These are phyloP conservation scores for Antechinus stuartii DNA, from an alignment of 2,113 vertebrate species.

Conservation along the genomic window DNA sequence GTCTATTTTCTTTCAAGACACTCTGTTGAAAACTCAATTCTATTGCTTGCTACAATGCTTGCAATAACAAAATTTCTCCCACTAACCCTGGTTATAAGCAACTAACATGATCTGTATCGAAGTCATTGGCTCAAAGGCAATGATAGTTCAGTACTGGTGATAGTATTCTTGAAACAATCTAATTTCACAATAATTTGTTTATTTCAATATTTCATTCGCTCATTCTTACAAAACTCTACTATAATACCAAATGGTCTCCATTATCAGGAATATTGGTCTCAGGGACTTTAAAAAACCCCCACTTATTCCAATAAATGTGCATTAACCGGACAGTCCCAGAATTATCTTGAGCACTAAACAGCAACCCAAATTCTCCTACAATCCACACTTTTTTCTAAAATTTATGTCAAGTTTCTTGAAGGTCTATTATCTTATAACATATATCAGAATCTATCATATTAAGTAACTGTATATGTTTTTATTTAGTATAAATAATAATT, in stretches of 20 bases:
- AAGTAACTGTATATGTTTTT: neutral
- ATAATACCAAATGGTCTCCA: neutral
- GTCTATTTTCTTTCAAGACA: neutral
- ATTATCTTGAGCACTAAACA: neutral
- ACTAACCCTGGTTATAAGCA: neutral
- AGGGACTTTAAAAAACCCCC: neutral
- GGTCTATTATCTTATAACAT: neutral
- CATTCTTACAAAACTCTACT: neutral
- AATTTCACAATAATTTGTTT: neutral
- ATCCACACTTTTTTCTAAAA: neutral
- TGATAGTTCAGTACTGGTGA: neutral
- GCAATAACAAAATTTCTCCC: neutral
- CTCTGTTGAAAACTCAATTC: conserved; percentile 13
- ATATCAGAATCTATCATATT: neutral
- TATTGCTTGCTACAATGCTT: neutral
- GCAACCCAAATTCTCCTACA: neutral
- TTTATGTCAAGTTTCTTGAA: neutral
- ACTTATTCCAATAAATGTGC: neutral
- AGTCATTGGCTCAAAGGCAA: neutral
- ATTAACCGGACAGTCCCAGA: neutral
- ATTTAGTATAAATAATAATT: neutral
- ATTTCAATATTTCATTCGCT: neutral
- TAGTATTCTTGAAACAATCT: neutral
- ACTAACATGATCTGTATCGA: neutral
- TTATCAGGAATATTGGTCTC: neutral